Evolutionary conservation across 2,888 invertebrate genomes (phyloP), one percentile per base, ranked within the genome.

Genomic region (Drosophila cognata): DNA sequence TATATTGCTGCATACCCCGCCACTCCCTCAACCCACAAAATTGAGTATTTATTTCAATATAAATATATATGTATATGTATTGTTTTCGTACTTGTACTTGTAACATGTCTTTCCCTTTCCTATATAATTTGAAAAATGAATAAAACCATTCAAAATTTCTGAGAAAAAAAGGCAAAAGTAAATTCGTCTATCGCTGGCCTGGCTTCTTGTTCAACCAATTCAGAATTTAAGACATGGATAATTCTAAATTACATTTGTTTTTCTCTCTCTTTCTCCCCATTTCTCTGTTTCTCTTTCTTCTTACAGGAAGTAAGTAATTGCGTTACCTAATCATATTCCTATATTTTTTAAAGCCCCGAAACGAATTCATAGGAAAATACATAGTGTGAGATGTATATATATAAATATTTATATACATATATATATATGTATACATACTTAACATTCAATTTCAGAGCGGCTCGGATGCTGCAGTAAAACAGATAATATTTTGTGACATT

Each of bases 221-320:
- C 69, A 64, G 74, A 77, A 66, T 69, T 69, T 68, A 71, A 61
- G 69, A 81, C 71, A 79, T 89, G 79, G 74, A 84, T 77, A 72
- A 74, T 74, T 87, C 38, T 89, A 78, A 84, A 82, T 74, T 76
- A 79, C 75, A 70, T 78, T 71, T 85, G 71, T 89, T 77, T 89
- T 82, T 77, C 74, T 72, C 58, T 65, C 64, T 75, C 73, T 72
- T 70, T 77, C 80, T 68, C 73, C 75, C 78, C 75, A 81, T 85
- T 87, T 79, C 80, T 89, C 75, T 85, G 76, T 89, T 82, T 91
- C 79, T 84, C 81, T 90, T 91, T 90, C 88, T 92, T 90, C 91
- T 93, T 93, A 79, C 93, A 93, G 93, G 92, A 93, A 93, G 93
- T 93, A 93, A 93, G 92, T 93, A 86, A 84, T 71, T 81, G 75